Conservation (phyloP, 2,888 invertebrate genomes). For the Acleris laterana region DNA sequence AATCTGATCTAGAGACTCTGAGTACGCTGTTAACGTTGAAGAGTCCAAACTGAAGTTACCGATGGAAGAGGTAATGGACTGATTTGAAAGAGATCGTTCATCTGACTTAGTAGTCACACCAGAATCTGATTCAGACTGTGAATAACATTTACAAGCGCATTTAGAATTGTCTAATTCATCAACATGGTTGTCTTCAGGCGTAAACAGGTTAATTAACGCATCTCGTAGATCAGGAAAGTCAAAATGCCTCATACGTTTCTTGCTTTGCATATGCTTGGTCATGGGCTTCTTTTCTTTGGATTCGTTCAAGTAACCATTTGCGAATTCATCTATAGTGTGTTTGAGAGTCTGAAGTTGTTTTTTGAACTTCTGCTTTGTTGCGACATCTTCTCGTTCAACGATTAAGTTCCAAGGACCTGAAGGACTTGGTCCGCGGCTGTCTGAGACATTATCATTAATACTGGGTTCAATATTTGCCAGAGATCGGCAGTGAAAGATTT, state of each 20-base stretch:
- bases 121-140: constrained; percentile 57
- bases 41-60: constrained; percentile 74
- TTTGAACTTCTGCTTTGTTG: constrained; percentile 61
- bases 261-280: constrained; percentile 50
- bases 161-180: constrained; percentile 39
- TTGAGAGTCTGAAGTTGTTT: constrained; percentile 65
- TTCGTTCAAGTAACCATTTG: constrained; percentile 53
- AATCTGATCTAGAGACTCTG: constrained; percentile 71
- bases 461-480: constrained; percentile 53
- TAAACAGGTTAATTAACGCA: constrained; percentile 66
- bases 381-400: constrained; percentile 63
- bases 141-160: constrained; percentile 63
- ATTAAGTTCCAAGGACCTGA: constrained; percentile 68
- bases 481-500: constrained; percentile 63
- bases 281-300: constrained; percentile 40
- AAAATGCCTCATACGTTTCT: constrained; percentile 68
- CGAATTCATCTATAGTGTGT: constrained; percentile 61
- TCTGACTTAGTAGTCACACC: constrained; percentile 60
- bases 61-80: constrained; percentile 72
- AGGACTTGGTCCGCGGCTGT: constrained; percentile 55
- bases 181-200: constrained; percentile 42
- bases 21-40: constrained; percentile 71
- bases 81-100: constrained; percentile 52
- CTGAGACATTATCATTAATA: constrained; percentile 50
- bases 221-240: constrained; percentile 75